Base-by-base conservation (phyloP, 2,797 vertebrate genomes). In the Sylvilagus floridanus region DNA sequence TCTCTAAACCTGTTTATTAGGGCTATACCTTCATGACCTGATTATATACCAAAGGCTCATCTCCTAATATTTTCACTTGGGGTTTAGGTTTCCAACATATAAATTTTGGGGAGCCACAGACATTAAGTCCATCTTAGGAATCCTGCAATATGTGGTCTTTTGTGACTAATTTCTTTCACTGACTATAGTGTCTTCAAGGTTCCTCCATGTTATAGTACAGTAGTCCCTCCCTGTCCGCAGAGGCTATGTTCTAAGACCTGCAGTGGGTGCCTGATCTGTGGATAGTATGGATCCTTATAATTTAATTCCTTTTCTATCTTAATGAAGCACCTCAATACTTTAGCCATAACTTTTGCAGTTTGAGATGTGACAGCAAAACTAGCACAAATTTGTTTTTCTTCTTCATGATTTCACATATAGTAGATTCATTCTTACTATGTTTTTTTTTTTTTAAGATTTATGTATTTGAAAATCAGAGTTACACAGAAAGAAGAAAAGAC, bases 151-250 rank as follows among this genome's bases (percentile, higher is more conserved):
- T 75, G 28, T 88, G n/a, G 42, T 65, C 73, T 84, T 88, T 85
- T 81, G 54, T 89, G 65, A 75, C 32, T 82, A 28, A 16, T 52
- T 60, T 83, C 76, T 92, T 90, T 94, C 26, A 66, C 76, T 82
- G 50, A 82, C 32, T 16, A 24, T 83, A 71, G 50, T 85, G 4
- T 89, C 89, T 86, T 94, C n/a, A 94, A 76, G 69, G 22, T 86
- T 90, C 50, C 86, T 86, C 63, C 16, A 62, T 83, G 54, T 82
- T n/a, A 16, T 89, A 71, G 42, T 66, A 60, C 77, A 37, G 35
- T 37, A 71, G 32, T 37, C 8, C 57, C 14, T 84, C 22, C 7
- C 37, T 57, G 19, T 85, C 32, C 9, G 57, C 52, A 37, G 66
- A 71, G 30, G n/a, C 37, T 71, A 71, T 85, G 52, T 85, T 85